Percentiles rank a stretch among this genome's conserved stretches.
phyloP scores from a whole-genome alignment of 2,888 invertebrate species.

The Itoplectis maculator region DNA sequence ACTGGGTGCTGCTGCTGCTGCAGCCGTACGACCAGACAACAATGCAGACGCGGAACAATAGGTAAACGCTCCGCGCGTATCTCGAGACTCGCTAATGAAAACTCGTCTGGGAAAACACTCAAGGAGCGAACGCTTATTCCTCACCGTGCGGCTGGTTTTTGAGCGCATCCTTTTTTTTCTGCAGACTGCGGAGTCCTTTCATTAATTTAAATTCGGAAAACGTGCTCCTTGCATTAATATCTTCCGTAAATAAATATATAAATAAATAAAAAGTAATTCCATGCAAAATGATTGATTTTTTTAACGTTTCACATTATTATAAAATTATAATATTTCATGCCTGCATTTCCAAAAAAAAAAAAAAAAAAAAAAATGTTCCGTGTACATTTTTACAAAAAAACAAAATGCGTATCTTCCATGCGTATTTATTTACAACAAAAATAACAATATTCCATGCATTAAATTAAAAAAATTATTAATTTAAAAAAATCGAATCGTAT shows the following conservation, averaged over 20 bases:
- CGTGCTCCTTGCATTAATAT: neutral
- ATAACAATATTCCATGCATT: too few species aligned
- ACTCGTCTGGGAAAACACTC: conserved; percentile 18
- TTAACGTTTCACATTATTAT: too few species aligned
- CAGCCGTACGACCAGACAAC: conserved; percentile 13
- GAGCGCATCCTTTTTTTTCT: neutral
- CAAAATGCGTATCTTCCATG: too few species aligned
- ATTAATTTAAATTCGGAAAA: neutral
- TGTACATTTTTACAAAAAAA: too few species aligned
- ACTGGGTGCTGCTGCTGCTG: neutral
- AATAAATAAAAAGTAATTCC: too few species aligned
- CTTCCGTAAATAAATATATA: neutral
- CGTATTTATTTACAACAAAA: too few species aligned
- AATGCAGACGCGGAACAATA: neutral
- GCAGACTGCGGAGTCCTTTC: neutral
- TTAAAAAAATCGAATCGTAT: too few species aligned
- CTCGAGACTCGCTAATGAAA: conserved; percentile 28
- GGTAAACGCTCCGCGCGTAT: neutral
- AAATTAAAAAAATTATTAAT: too few species aligned
- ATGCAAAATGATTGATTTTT: too few species aligned
- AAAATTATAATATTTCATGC: too few species aligned
- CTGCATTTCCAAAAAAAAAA: too few species aligned
- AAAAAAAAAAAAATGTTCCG: too few species aligned
- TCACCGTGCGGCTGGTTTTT: neutral
- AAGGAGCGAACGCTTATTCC: neutral